Conservation (phyloP, 2,888 invertebrate species). For the Cartodere bifasciata region DNA sequence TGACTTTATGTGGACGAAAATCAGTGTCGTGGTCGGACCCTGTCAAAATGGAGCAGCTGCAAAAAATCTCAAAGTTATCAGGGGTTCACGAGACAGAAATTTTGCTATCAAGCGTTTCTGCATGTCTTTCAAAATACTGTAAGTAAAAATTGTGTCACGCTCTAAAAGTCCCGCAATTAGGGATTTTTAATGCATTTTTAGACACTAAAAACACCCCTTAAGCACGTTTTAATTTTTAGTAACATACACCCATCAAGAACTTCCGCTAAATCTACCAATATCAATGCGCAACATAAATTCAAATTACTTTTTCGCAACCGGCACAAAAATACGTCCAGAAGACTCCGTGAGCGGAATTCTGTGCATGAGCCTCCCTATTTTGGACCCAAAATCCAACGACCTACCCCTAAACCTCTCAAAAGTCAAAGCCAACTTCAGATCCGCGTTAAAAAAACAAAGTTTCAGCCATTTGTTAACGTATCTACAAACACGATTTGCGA, state of each 20-base stretch:
- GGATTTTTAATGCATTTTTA: too few species aligned
- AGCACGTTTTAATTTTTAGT: too few species aligned
- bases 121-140: slow-evolving; percentile 52
- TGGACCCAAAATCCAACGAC: slow-evolving; percentile 26
- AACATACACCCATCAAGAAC: slow-evolving; percentile 31
- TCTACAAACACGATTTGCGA: slow-evolving; percentile 41
- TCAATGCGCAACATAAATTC: slow-evolving; percentile 45
- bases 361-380: slow-evolving; percentile 51
- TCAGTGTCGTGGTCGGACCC: slow-evolving; percentile 60
- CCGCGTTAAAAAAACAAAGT: slow-evolving; percentile 37
- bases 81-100: slow-evolving; percentile 53
- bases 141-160: too few species aligned
- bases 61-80: slow-evolving; percentile 44
- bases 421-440: slow-evolving; percentile 33
- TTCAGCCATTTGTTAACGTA: slow-evolving; percentile 41
- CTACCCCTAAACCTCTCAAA: slow-evolving; percentile 29
- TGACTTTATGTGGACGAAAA: slow-evolving; percentile 58
- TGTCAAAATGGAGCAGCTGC: slow-evolving; percentile 43
- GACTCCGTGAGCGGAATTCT: slow-evolving; percentile 45
- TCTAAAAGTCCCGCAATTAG: too few species aligned
- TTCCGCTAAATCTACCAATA: slow-evolving; percentile 47
- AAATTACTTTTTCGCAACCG: slow-evolving; percentile 42
- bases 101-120: slow-evolving; percentile 48
- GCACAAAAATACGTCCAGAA: slow-evolving; percentile 30
- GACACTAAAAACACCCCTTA: too few species aligned